These are phyloP conservation scores for Nephrotoma flavescens DNA, from an alignment of 2,888 invertebrate genomes.

Conservation along the genomic window DNA sequence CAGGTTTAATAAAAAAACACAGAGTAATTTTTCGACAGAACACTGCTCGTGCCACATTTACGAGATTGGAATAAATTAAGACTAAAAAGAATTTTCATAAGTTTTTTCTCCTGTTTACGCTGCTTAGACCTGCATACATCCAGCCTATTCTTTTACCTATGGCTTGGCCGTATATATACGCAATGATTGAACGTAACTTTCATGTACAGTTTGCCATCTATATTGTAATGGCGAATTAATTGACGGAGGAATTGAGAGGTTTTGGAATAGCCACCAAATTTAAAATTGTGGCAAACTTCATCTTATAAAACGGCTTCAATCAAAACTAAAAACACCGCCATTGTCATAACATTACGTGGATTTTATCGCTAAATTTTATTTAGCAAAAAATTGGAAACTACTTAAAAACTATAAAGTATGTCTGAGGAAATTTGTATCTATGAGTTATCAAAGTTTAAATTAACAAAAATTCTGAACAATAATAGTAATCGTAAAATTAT, in stretches of 20 bases:
- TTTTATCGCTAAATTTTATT: not conserved
- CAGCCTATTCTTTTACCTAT: too few relatives aligned
- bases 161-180: too few relatives aligned
- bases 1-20: too few relatives aligned
- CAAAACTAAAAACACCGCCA: not conserved
- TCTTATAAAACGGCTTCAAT: not conserved
- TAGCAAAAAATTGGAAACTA: too few relatives aligned
- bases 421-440: slow-evolving; percentile 14
- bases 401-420: not conserved
- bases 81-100: too few relatives aligned
- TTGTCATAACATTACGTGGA: not conserved
- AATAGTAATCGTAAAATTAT: slow-evolving; percentile 58
- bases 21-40: too few relatives aligned
- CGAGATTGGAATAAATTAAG: too few relatives aligned
- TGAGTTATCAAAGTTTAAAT: slow-evolving; percentile 48
- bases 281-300: not conserved
- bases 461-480: slow-evolving; percentile 52
- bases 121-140: too few relatives aligned
- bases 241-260: not conserved
- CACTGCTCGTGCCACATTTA: too few relatives aligned
- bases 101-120: too few relatives aligned
- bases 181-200: too few relatives aligned
- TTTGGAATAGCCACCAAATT: not conserved
- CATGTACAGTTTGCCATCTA: too few relatives aligned
- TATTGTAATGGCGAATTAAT: not conserved